Evolutionary conservation across 2,797 vertebrate species (phyloP), one percentile per base, ranked within the genome.

Genomic region (Galagoides demidoff): DNA sequence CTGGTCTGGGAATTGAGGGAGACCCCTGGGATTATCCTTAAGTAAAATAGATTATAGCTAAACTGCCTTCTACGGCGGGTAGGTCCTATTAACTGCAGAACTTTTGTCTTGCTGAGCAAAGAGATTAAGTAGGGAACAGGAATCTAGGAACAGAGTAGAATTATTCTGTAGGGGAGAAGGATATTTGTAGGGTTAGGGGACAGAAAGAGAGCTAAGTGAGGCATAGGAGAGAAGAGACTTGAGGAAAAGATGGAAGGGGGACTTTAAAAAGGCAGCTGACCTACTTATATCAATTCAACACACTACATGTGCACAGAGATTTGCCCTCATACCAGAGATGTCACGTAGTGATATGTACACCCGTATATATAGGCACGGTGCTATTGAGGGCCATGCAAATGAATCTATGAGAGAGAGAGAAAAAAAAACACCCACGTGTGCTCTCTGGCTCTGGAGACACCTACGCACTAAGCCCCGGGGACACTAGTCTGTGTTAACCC

Each of bases 21-120:
- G 77, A 74, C 83, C 76, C 73, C 39, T 71, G 63, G 79, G 90
- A 89, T 95, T 95, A 94, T 92, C 79, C 49, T 94, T 91, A 96
- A 96, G 84, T 95, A 85, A 91, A 96, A 95, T 31, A 89, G 77
- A 95, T 93, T 70, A 85, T 74, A 84, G 86, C 66, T 73, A 87
- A 95, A 94, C 88, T 92, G n/a, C 63, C 10, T 92, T 96, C 59
- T 84, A 63, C 92, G 92, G 76, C 91, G 7, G 52, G 70, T 61
- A 66, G 43, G 74, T 91, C 55, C 39, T 27, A 25, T 66, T 90
- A 73, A 79, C 59, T 43, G 22, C 55, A 91, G 95, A 71, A 73
- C 70, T 95, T 95, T 57, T 81, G 86, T 95, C 34, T 88, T 79
- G 68, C 86, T 86, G 64, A 92, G 76, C n/a, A 31, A 55, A 96